phyloP scores from a whole-genome alignment of 2,888 invertebrate genomes.

The Platycnemis pennipes region DNA sequence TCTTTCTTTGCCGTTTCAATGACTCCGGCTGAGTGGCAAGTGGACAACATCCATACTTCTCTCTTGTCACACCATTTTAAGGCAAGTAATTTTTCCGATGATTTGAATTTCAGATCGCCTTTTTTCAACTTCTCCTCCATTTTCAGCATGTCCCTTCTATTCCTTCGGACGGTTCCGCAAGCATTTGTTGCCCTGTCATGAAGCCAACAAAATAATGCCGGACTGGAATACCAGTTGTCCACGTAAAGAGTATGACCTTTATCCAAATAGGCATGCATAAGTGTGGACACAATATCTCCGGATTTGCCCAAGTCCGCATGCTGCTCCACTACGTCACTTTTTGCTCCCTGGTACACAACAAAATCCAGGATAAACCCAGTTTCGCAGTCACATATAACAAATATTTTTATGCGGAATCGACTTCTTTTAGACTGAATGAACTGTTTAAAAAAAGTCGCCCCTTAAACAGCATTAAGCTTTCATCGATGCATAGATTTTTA shows the following conservation, averaged over 20 bases:
- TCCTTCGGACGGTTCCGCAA: neutral
- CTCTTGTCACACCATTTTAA: neutral
- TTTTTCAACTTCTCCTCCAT: slow-evolving; percentile 42
- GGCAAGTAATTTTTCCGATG: slow-evolving; percentile 33
- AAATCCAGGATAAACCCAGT: slow-evolving; percentile 15
- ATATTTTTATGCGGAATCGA: neutral
- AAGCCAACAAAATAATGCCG: no score
- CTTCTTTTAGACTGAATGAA: neutral
- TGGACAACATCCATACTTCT: neutral
- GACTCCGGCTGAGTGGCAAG: no score
- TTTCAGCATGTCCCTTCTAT: slow-evolving; percentile 13
- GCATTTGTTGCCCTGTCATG: slow-evolving; percentile 1
- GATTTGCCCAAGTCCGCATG: neutral
- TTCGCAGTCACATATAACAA: neutral
- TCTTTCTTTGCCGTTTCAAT: no score
- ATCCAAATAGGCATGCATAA: slow-evolving; percentile 14
- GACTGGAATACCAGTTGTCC: neutral
- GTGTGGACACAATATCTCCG: neutral
- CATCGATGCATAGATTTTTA: neutral
- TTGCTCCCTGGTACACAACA: slow-evolving; percentile 3
- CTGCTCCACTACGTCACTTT: neutral
- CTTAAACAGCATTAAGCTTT: slow-evolving; percentile 28
- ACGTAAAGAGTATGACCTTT: neutral
- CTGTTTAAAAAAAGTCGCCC: neutral
- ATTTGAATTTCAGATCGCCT: neutral